Percentiles rank a stretch among this genome's conserved stretches.
phyloP scores from a whole-genome alignment of 2,113 vertebrate species.

The Antechinus flavipes region DNA sequence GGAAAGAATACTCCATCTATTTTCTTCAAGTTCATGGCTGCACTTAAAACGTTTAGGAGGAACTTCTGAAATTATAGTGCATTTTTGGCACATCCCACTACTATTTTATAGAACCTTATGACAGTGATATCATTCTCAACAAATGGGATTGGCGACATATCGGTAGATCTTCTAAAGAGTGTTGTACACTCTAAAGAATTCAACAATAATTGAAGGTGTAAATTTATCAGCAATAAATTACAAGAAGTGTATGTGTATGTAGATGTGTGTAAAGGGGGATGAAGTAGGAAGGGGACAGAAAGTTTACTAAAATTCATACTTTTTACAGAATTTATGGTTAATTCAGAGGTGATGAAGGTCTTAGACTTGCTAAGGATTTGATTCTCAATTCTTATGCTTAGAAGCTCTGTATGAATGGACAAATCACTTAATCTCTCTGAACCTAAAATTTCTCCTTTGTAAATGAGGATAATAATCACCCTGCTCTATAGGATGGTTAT shows the following conservation, averaged over 20 bases:
- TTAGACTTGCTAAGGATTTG: background rate
- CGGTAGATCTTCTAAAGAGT: background rate
- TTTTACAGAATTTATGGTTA: constrained; percentile 16
- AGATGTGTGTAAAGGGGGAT: background rate
- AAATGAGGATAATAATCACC: background rate
- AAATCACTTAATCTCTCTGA: background rate
- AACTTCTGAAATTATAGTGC: constrained; percentile 15
- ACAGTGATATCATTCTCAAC: background rate
- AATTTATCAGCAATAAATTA: background rate
- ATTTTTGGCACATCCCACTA: constrained; percentile 27
- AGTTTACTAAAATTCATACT: background rate
- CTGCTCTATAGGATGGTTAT: background rate
- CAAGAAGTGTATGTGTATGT: background rate
- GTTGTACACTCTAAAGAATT: background rate
- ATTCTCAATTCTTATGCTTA: background rate
- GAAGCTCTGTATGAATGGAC: background rate
- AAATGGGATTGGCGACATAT: background rate
- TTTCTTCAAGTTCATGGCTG: constrained; percentile 49
- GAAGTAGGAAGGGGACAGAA: background rate
- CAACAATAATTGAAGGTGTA: background rate
- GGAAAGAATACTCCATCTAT: constrained; percentile 45
- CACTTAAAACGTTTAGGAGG: background rate
- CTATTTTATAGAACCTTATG: background rate
- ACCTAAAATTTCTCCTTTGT: background rate
- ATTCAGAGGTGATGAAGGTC: constrained; percentile 44